A percentile compares a stretch with the other conserved stretches of the same genome.
These are phyloP conservation scores for Dryomyza anilis DNA, from an alignment of 2,888 invertebrate genomes.

Conservation along the genomic window DNA sequence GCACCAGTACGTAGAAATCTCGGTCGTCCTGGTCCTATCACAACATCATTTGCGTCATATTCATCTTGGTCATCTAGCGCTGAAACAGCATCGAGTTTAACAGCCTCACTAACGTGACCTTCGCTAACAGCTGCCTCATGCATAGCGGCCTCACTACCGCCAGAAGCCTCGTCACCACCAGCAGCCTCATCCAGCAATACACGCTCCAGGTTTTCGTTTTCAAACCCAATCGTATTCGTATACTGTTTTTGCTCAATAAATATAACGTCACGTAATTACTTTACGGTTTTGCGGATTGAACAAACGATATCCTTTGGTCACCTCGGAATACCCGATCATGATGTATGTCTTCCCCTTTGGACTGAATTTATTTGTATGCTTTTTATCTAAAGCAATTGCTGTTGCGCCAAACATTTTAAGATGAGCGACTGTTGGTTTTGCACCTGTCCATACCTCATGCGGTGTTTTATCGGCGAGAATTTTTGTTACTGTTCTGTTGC, in stretches of 20 bases:
- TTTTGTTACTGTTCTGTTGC: constrained; percentile 32
- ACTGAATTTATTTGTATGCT: constrained; percentile 21
- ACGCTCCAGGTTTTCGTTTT: too few species aligned
- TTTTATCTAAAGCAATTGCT: constrained; percentile 28
- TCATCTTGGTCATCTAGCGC: background rate
- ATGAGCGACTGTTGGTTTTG: constrained; percentile 31
- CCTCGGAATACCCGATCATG: constrained; percentile 31
- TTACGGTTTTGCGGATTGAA: too few species aligned
- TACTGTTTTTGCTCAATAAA: too few species aligned
- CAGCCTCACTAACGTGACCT: too few species aligned
- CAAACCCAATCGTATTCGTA: too few species aligned
- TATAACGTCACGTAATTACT: too few species aligned
- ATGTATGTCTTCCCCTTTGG: constrained; percentile 28
- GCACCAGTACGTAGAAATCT: background rate
- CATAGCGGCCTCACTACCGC: too few species aligned
- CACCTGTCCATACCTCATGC: constrained; percentile 34
- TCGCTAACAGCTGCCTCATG: too few species aligned
- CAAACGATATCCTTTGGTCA: constrained; percentile 26
- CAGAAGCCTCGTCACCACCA: too few species aligned
- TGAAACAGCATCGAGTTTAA: too few species aligned
- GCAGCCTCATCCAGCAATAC: too few species aligned
- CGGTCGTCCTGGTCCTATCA: background rate
- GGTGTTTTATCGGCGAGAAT: constrained; percentile 29
- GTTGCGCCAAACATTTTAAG: constrained; percentile 26
- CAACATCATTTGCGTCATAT: too few species aligned